Evolutionary conservation across 2,797 vertebrate species (phyloP).

Genomic region (Leucoraja ocellata): DNA sequence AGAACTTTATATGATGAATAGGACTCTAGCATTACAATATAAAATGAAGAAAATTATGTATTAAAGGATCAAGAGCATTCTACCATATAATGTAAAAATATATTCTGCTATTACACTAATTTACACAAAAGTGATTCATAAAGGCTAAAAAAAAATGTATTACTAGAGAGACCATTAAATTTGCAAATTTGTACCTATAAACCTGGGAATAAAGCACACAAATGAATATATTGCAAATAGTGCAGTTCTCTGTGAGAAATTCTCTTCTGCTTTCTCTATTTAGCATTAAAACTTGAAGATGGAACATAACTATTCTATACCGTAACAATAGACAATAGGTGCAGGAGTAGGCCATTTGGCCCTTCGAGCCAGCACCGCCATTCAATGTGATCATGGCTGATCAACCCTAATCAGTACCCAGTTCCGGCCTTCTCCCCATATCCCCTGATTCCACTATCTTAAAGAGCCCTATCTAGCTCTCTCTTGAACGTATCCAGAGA

Average conservation of each 20-base stretch:
- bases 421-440: too few relatives aligned
- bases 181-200: not conserved
- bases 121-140: not conserved
- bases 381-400: too few relatives aligned
- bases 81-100: not conserved
- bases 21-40: not conserved
- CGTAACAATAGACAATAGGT: too few relatives aligned
- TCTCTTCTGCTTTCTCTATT: too few relatives aligned
- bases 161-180: not conserved
- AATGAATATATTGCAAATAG: not conserved
- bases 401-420: too few relatives aligned
- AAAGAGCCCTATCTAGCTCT: too few relatives aligned
- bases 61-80: not conserved
- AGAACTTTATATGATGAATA: not conserved
- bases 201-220: not conserved
- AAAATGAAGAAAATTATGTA: not conserved
- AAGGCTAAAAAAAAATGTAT: not conserved
- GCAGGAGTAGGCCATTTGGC: too few relatives aligned
- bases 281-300: too few relatives aligned
- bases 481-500: too few relatives aligned
- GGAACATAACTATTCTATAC: too few relatives aligned
- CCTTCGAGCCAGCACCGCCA: too few relatives aligned
- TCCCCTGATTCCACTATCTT: too few relatives aligned
- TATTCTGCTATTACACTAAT: not conserved
- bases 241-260: not conserved